A percentile compares a stretch with the other conserved stretches of the same genome.
These are phyloP conservation scores for Caenorhabditis plicata DNA, from an alignment of 2,888 invertebrate species.

Conservation along the genomic window DNA sequence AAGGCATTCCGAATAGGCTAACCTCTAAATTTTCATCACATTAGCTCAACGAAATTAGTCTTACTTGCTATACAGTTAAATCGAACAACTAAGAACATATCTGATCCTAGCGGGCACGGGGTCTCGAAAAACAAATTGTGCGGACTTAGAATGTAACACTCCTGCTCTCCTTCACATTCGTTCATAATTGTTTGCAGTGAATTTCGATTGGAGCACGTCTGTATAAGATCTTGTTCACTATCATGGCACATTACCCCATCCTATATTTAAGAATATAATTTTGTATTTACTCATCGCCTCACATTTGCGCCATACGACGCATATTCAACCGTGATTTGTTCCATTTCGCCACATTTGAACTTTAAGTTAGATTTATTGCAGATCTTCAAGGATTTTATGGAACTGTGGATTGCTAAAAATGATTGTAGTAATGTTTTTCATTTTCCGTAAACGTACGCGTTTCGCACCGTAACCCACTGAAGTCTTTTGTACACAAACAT, in stretches of 20 bases:
- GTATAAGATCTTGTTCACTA: conserved; percentile 5
- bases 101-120: conserved; percentile 30
- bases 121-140: conserved; percentile 29
- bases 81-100: conserved; percentile 36
- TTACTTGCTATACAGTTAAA: too few relatives aligned
- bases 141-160: conserved; percentile 34
- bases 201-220: conserved; percentile 38
- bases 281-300: too few relatives aligned
- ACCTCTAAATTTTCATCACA: too few relatives aligned
- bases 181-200: conserved; percentile 40
- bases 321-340: conserved; percentile 49
- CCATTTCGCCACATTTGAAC: too few relatives aligned
- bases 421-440: not conserved
- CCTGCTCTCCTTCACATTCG: conserved; percentile 36
- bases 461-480: conserved; percentile 43
- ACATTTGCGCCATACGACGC: conserved; percentile 48
- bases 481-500: conserved; percentile 41
- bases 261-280: not conserved
- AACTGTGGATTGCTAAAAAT: conserved; percentile 2
- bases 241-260: not conserved
- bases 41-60: too few relatives aligned
- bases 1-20: too few relatives aligned
- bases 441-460: not conserved
- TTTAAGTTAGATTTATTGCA: conserved; percentile 40
- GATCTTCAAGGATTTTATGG: conserved; percentile 20